Evolutionary conservation across 35 echinoderm and acorn worm species (phyloP).

Genomic region (Strongylocentrotus purpuratus): DNA sequence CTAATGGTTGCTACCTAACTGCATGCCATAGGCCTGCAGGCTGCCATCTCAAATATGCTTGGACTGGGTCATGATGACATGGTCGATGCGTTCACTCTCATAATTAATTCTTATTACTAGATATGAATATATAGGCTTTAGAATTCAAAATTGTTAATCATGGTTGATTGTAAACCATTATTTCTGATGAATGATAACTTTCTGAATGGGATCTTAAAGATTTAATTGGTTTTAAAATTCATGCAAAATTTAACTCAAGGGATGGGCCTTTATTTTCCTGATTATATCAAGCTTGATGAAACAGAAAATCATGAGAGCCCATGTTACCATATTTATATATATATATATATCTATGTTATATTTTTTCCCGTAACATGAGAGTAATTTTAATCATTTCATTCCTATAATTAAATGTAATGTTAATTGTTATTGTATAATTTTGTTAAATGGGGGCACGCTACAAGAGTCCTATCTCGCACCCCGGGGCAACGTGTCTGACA

Average conservation of each 20-base stretch:
- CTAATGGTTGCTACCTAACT: neutral
- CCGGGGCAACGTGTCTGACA: too few species aligned
- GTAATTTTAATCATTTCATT: too few species aligned
- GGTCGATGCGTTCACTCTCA: neutral
- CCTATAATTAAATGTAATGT: too few species aligned
- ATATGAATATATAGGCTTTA: neutral
- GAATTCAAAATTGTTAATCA: neutral
- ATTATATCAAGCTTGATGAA: neutral
- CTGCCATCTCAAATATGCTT: neutral
- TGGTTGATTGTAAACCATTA: neutral
- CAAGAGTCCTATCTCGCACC: too few species aligned
- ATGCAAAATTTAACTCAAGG: neutral
- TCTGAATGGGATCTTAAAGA: neutral
- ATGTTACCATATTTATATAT: neutral
- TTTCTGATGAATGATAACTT: neutral
- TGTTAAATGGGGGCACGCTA: too few species aligned
- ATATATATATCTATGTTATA: too few species aligned
- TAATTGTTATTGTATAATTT: too few species aligned
- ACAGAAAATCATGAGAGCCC: neutral
- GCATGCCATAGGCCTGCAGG: neutral
- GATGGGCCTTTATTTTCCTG: neutral
- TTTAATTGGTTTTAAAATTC: neutral
- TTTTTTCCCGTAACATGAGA: neutral
- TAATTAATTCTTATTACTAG: neutral
- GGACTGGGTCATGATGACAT: neutral